Base-by-base conservation (phyloP, 2,888 invertebrate species). In the Polymixis flavicincta region DNA sequence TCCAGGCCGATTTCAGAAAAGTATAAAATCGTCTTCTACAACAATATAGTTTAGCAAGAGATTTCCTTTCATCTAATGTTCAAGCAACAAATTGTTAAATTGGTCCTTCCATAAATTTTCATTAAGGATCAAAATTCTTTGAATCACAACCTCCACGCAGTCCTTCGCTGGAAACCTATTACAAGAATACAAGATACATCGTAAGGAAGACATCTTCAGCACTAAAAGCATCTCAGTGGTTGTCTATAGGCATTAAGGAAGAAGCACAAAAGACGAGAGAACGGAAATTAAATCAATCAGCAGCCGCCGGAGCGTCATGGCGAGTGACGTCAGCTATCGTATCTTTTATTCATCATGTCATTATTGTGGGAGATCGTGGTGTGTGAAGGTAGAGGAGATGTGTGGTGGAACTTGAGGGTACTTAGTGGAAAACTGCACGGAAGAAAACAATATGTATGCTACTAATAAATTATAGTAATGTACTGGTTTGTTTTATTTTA, bases 241-340 rank as follows among this genome's bases (percentile, higher is more conserved):
- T 82, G 83, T 85, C 83, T 83, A 71, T 77, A 74, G 42, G 60
- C 71, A 81, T 83, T 85, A 83, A 68, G 88, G 80, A 72, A 76
- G 60, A 70, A 48, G 63, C 70, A 80, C 74, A 80, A 75, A 75
- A 74, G 77, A 82, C 65, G 66, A 28, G 63, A 59, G 78, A 71
- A 71, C 88, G 90, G 90, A 89, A 88, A 89, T 90, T 89, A 90
- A 88, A 89, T 89, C 89, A 90, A 88, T 89, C 89, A 83, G 81
- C 75, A 68, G 78, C n/a, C 64, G 74, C 48, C 74, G 63, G 72
- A 64, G 73, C 77, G 60, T 74, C 75, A 78, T 70, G 74, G 42
- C 59, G 77, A 68, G 61, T 77, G 78, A 76, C 84, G 82, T 77
- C 86, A 78, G 61, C 67, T 67, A n/a, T 25, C 50, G 32, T 71